Base-by-base conservation (phyloP, 2,113 vertebrate genomes). In the Pitta sordida region DNA sequence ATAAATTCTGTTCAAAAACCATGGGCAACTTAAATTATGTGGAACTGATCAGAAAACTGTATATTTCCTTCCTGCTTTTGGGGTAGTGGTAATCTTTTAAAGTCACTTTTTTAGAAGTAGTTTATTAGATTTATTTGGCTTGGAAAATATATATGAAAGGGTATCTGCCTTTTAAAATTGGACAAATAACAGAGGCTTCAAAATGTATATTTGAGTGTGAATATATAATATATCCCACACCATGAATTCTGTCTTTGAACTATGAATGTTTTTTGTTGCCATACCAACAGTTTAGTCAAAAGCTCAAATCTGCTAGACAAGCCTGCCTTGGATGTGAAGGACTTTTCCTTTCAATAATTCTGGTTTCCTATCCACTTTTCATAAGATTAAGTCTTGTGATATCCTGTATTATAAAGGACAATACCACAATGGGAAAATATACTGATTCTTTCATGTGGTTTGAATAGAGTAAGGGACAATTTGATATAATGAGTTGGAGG, bases 251-350 rank as follows among this genome's bases (percentile, higher is more conserved):
- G 19, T 32, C 51, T 97, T 88, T 91, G 78, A 94, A 88, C 49
- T 56, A 76, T 56, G 65, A 96, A 86, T 86, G 52, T 23, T 90
- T 95, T 89, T 75, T 91, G 85, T 97, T 97, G 59, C 87, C 92
- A 93, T 95, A 78, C 67, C 94, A 96, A 93, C 92, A 87, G 34
- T 91, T 91, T 94, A 48, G 82, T 86, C 77, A 73, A 75, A 96
- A 96, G 70, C 95, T 97, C 83, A 88, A 63, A 93, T 76, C 68
- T 67, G 34, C 49, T 92, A 92, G 43, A 70, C 44, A 77, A 83
- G 18, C 44, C 77, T 87, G 44, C 48, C 70, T 96, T 44, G 24
- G 20, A 68, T 78, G 29, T 80, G 77, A 96, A 94, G n/a, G 46
- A 75, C 60, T 75, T 82, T 78, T 52, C 63, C 41, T 68, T 90